These are phyloP conservation scores for Struthio camelus DNA, from an alignment of 2,113 vertebrate species.

Conservation along the genomic window DNA sequence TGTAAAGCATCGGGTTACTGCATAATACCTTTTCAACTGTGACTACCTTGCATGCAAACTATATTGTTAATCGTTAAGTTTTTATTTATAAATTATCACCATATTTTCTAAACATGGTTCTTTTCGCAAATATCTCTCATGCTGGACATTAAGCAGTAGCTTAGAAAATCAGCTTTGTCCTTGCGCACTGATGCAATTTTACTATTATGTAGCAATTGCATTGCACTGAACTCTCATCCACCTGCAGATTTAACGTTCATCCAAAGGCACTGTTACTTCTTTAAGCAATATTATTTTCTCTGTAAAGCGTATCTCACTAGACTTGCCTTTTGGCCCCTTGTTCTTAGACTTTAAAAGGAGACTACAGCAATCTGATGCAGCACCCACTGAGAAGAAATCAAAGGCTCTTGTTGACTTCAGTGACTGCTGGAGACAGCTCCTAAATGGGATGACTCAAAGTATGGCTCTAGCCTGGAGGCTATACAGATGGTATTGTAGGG, in stretches of 20 bases:
- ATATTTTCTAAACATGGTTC: neutral
- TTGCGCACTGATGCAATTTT: neutral
- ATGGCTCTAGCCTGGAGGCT: conserved; percentile 23
- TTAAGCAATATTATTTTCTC: conserved; percentile 22
- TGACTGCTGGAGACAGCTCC: conserved; percentile 12
- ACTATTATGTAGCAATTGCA: neutral
- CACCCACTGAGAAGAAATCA: conserved; percentile 52
- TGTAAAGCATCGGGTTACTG: neutral
- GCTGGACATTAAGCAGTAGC: neutral
- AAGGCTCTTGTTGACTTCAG: conserved; percentile 52
- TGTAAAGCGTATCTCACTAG: neutral
- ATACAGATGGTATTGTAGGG: conserved; percentile 7
- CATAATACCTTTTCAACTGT: neutral
- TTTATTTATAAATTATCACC: neutral
- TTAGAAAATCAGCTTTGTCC: conserved; percentile 3
- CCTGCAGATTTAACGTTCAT: conserved; percentile 12
- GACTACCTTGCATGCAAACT: neutral
- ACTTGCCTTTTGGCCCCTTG: conserved; percentile 26
- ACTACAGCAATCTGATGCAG: conserved; percentile 13
- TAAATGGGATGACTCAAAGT: conserved; percentile 38
- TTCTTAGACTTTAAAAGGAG: conserved; percentile 38
- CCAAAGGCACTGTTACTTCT: conserved; percentile 7
- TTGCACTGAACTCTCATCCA: conserved; percentile 6
- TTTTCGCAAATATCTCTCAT: neutral
- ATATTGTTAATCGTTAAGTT: neutral